Evolutionary conservation across 1,140 invertebrate species (phyloP), one percentile per base, ranked within the genome.

Genomic region (Heterodera carotae): DNA sequence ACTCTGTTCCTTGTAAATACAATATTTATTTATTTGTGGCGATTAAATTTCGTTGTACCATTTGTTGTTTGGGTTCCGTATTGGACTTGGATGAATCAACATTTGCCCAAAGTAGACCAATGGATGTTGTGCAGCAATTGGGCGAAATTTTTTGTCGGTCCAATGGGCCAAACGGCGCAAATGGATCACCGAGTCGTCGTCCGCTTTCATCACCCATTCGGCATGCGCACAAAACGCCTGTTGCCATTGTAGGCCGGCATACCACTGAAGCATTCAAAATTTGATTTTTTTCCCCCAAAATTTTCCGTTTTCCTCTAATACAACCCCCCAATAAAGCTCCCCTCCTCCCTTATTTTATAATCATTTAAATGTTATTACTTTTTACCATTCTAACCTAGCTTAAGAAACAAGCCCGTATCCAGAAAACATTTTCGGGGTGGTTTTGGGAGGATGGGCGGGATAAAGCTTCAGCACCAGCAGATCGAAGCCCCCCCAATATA

Each of bases 161-260:
- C 76, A 79, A 69, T 67, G 60, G 31, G 43, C 6, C 7, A 69
- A 39, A 25, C 78, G 77, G 10, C 77, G 34, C 22, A 79, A 43
- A 43, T 79, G 59, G 0, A 79, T 66, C 31, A 79, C 68, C 29
- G 78, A 69, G 62, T 79, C 78, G 36, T 80, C 78, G 66, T 79
- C 78, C 27, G 76, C 72, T 71, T 79, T 79, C 48, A 79, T 62
- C 7, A 79, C 34, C 59, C 60, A 79, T 48, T 67, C 53, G 33
- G 76, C 78, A 43, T 66, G n/a, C 2, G 43, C 27, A 48, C 78
- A 79, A 33, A 80, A 80, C 34, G 67, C 22, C 53, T 69, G 67
- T 34, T 79, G 76, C 76, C 76, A 79, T 27, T 79, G 66, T 2
- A 79, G 64, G 25, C 64, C 78, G 22, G 78, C 69, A 25, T 78